Base-by-base conservation (phyloP, 2,113 vertebrate genomes). In the Mungos mungo region DNA sequence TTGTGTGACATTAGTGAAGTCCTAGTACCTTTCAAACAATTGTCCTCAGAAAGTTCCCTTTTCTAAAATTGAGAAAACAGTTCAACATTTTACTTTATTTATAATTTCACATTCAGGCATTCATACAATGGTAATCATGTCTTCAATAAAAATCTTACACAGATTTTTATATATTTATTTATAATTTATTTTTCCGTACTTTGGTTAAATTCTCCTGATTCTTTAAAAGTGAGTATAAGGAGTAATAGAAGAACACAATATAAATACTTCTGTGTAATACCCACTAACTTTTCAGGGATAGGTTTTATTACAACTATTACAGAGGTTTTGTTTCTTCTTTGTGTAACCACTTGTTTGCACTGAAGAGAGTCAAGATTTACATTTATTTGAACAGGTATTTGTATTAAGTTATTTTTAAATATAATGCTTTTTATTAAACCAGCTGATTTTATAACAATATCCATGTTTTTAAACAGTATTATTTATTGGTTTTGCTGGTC, bases 351-450 rank as follows among this genome's bases (percentile, higher is more conserved):
- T 74, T 94, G 31, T 84, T 95, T 92, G 33, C 45, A 95, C 33
- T 90, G 31, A 94, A 50, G 93, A 93, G 50, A 91, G 84, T 87
- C 41, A 60, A 23, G 92, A 15, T 92, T 84, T 76, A 89, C n/a
- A 91, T 31, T 76, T 77, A 88, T 60, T 86, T 91, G 90, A 81
- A 93, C 16, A 45, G 86, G 7, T 74, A 77, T 83, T 66, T 97
- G 21, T 90, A 82, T 74, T 90, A 94, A 95, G 71, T 91, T 97
- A 91, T 95, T 95, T 79, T 92, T 63, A 96, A 98, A 90, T 94
- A 95, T 38, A 92, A 68, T 81, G 86, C 57, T 98, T 98, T 81
- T 97, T 85, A 92, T 77, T 11, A 25, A 82, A 13, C 3, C 60
- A 96, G 25, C 19, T 97, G 14, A 69, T 90, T 98, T 95, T 92